Evolutionary conservation across 2,113 vertebrate genomes (phyloP), one percentile per base, ranked within the genome.

Genomic region (Callipepla squamata): DNA sequence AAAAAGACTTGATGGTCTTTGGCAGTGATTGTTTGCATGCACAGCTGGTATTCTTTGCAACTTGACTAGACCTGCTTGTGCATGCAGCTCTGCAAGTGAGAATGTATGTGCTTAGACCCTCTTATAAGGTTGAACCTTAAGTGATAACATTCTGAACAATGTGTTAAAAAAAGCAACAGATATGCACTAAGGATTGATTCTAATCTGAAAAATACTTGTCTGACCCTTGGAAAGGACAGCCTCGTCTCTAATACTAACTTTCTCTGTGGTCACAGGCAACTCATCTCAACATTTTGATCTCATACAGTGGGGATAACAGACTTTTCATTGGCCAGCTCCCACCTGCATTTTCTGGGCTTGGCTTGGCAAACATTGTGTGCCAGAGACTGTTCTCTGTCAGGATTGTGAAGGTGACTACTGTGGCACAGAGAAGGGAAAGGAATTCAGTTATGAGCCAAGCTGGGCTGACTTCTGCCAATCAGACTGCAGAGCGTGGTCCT

Each of bases 381-480:
- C 34, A 75, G 28, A 45, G 66, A 36, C 66, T 7, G 17, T 92
- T 92, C 47, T 34, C 57, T 70, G 17, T 78, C 61, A 63, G 44
- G 51, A 30, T 2, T 90, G 50, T 85, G 45, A 19, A 75, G 34
- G 47, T 80, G 50, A 82, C 61, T 93, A 62, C 68, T 34, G 42
- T 23, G 50, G 47, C 63, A 61, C 57, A 51, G 32, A 86, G 44
- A 26, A 78, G 53, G 26, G 28, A 76, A 84, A 14, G 44, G 75
- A 93, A 84, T 92, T 90, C 42, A 66, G 4, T 47, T 78, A 30
- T 11, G 20, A 86, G 61, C 61, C 85, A 87, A 84, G 44, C 65
- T 86, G 83, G 66, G 26, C 55, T 80, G 77, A 26, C 25, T 77
- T 83, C 59, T 93, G 80, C 93, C 85, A 88, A 80, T 86, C 88